Base-by-base conservation (phyloP, 2,797 vertebrate genomes). In the Danio jaintianensis region DNA sequence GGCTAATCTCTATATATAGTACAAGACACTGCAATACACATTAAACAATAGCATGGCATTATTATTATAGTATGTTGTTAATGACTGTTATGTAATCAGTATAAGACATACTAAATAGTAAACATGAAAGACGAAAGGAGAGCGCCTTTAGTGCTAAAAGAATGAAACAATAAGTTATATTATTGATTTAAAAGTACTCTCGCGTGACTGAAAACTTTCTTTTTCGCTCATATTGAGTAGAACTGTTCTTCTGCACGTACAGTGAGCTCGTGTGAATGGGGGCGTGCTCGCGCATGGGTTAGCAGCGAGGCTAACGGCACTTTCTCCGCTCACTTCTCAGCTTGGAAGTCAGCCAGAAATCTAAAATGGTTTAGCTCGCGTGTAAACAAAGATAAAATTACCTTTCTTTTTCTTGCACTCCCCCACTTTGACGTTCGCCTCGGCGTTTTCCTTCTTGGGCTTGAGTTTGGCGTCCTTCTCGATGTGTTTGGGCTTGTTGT, bases 341-440 rank as follows among this genome's bases (percentile, higher is more conserved):
- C 68, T 64, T 80, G 50, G 69, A 73, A 56, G 18, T 16, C 50
- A 55, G 50, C 78, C 69, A 64, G 15, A n/a, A 55, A 55, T 16
- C 2, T 38, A 15, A 55, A 48, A 48, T 12, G 48, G 50, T 38
- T 7, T 4, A n/a, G n/a, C 11, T 72, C 7, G 11, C 4, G 47
- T 62, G 4, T 5, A 62, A 52, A 18, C 5, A 3, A 13, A 8
- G 4, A 12, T 5, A 69, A 56, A 45, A 90, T 93, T 92, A 96
- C 96, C 96, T 89, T 94, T 93, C 79, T 93, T 95, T 62, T 92
- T 93, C 90, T 92, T 93, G 47, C 88, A 89, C 70, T 89, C 85
- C 0, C 74, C 89, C 84, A 84, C 88, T 89, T 90, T 94, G 85
- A 85, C 87, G 40, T 94, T 94, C 0, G 89, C 83, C 82, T 91